phyloP scores from a whole-genome alignment of 2,113 vertebrate species.

The Axis porcinus region DNA sequence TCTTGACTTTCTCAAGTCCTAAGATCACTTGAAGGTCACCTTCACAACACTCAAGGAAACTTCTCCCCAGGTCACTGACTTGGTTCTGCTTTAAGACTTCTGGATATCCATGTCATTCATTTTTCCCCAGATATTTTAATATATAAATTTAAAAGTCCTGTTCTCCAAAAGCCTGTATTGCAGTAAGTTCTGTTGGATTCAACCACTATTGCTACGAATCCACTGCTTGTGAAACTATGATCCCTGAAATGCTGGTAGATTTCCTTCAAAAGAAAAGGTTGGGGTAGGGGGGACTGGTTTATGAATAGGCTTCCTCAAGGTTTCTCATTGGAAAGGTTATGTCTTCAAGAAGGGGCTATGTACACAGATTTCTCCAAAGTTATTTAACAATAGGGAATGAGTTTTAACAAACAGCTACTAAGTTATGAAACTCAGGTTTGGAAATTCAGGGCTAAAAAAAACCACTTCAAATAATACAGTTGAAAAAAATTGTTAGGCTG shows the following conservation, averaged over 20 bases:
- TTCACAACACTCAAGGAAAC: neutral
- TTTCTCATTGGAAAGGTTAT: neutral
- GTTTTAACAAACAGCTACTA: neutral
- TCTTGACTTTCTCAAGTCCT: neutral
- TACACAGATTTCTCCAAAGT: neutral
- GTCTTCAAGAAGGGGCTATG: neutral
- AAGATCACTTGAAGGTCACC: neutral
- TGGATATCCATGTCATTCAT: neutral
- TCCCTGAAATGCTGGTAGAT: neutral
- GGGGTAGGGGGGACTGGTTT: fast-evolving
- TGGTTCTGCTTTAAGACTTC: neutral
- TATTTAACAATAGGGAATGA: neutral
- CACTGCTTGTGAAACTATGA: neutral
- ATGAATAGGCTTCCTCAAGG: neutral
- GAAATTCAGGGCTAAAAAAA: neutral
- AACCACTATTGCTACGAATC: neutral
- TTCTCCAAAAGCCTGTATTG: neutral
- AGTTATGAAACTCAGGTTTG: neutral
- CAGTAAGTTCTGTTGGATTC: neutral
- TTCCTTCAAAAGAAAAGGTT: neutral
- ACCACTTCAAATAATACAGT: neutral
- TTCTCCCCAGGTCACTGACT: neutral
- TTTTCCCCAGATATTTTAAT: neutral
- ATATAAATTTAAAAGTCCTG: neutral
- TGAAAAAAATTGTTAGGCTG: neutral